A percentile compares a stretch with the other conserved stretches of the same genome.
Evolutionary conservation across 2,113 vertebrate genomes (phyloP).

Genomic region (Mormyrus lacerda): DNA sequence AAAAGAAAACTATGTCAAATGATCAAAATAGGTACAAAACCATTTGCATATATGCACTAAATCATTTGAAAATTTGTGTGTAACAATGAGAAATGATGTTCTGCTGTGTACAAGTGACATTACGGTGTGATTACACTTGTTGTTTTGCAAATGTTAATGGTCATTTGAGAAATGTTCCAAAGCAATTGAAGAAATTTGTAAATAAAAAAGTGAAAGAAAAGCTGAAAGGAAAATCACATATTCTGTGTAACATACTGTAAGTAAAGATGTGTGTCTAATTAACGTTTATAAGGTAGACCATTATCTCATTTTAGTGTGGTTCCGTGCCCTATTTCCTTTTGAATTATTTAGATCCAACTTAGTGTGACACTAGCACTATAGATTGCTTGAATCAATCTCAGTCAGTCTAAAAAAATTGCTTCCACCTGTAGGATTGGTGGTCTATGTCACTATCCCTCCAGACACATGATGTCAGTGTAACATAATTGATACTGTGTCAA

Average conservation of each 20-base stretch:
- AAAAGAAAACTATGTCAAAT: not conserved
- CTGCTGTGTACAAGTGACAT: not conserved
- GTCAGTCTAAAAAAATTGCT: slow-evolving; percentile 57
- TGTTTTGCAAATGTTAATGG: not conserved
- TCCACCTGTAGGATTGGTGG: slow-evolving; percentile 59
- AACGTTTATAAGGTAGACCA: not conserved
- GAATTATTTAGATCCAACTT: slow-evolving; percentile 70
- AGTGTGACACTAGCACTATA: slow-evolving; percentile 52
- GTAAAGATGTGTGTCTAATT: not conserved
- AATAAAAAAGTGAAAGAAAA: not conserved
- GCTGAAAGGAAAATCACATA: not conserved
- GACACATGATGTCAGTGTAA: not conserved
- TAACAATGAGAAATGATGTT: not conserved
- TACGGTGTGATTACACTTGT: not conserved
- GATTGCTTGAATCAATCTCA: slow-evolving; percentile 69
- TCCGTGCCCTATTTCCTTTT: slow-evolving; percentile 52
- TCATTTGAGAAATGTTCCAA: not conserved
- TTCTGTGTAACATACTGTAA: not conserved
- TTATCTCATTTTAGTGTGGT: slow-evolving; percentile 35
- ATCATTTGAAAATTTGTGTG: not conserved
- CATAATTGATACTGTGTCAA: not conserved
- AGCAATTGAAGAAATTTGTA: not conserved
- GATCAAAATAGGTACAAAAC: no score
- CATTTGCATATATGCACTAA: not conserved
- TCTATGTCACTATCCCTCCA: slow-evolving; percentile 49